Evolutionary conservation across 2,888 invertebrate genomes (phyloP), one percentile per base, ranked within the genome.

Genomic region (Hyposoter didymator): DNA sequence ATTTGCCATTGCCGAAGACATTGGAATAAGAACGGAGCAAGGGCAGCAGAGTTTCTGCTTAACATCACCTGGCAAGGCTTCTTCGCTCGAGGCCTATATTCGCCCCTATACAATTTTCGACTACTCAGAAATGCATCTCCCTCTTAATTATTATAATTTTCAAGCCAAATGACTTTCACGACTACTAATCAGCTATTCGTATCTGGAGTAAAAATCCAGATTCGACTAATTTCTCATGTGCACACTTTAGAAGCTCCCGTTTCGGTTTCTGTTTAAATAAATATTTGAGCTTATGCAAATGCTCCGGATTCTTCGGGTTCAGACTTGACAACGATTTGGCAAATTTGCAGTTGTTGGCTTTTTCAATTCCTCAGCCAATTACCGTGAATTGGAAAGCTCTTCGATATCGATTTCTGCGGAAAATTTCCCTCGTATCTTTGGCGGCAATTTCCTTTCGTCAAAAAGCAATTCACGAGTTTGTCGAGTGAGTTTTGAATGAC

Each of bases 61-160:
- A 72, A 73, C 66, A 62, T 82, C 75, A 82, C 74, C 73, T 73
- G 81, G 82, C 84, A 87, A 87, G 81, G 78, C 39, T 78, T 86
- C 78, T 84, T 85, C 86, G 81, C 81, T 73, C 79, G 72, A 80
- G 74, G 87, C 82, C 88, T 89, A 28, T 28, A 90, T 88, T 90
- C 90, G 88, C 88, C 86, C 70, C 74, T 78, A 81, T 84, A 80
- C 82, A 72, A 82, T 84, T 83, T 82, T 82, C 84, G 82, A 62
- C 70, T 74, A 64, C 76, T 70, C 62, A 47, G 73, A 78, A 78
- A 78, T 64, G 19, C 55, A 59, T 67, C 69, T 59, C 85, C 88
- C 87, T n/a, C 86, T 49, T 89, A 88, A 90, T 91, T 89, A 90
- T 90, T 88, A 89, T 88, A 88, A 90, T 89, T 90, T 88, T 84